Percentiles rank a stretch among this genome's conserved stretches.
phyloP scores from a whole-genome alignment of 2,888 invertebrate species.

The Lumbricus terrestris region DNA sequence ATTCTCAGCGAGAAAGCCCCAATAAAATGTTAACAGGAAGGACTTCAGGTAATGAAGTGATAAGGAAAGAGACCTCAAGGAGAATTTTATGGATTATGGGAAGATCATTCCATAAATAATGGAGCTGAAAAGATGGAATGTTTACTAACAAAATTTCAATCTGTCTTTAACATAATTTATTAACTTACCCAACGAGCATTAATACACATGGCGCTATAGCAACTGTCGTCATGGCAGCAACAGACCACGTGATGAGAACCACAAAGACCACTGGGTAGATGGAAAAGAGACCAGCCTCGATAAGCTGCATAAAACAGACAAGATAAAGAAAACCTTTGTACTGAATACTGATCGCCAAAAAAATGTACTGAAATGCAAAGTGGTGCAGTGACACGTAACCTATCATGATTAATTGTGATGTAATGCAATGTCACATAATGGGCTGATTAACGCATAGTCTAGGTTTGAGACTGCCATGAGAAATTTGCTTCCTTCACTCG shows the following conservation, averaged over 20 bases:
- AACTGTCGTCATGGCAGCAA: constrained; percentile 6
- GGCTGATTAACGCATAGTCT: too few species aligned
- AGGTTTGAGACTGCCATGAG: too few species aligned
- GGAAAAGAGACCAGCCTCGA: constrained; percentile 5
- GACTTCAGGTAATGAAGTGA: too few species aligned
- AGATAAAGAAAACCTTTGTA: not conserved
- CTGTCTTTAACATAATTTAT: not conserved
- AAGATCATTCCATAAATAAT: not conserved
- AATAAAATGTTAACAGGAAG: too few species aligned
- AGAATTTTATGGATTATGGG: too few species aligned
- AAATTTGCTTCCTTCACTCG: too few species aligned
- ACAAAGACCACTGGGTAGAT: constrained; percentile 6
- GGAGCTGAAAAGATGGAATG: not conserved
- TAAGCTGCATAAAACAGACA: not conserved
- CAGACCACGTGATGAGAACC: not conserved
- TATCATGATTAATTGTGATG: too few species aligned
- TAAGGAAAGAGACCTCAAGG: too few species aligned
- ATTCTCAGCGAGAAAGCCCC: too few species aligned
- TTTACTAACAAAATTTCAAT: not conserved
- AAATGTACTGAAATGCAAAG: too few species aligned
- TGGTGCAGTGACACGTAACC: too few species aligned
- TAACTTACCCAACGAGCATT: constrained; percentile 8
- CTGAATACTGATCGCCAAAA: not conserved
- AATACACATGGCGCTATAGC: constrained; percentile 6
- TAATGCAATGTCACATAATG: too few species aligned